A percentile compares a stretch with the other conserved stretches of the same genome.
Conservation (phyloP, 2,113 vertebrate species). For the Entosphenus tridentatus region DNA sequence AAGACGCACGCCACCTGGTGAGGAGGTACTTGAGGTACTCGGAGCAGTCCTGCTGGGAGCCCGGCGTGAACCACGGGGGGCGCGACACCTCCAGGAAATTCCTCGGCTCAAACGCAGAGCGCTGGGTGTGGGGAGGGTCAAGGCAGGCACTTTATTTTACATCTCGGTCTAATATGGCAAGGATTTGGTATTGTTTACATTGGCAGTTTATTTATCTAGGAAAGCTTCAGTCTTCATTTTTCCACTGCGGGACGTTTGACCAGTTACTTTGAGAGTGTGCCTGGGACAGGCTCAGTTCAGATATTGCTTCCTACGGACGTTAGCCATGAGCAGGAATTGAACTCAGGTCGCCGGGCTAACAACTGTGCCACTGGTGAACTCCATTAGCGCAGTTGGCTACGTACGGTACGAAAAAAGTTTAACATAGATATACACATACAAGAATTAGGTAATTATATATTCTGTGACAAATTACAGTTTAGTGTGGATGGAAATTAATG, state of each 20-base stretch:
- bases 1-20: constrained; percentile 41
- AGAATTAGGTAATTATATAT: too few relatives aligned
- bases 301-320: too few relatives aligned
- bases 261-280: background rate
- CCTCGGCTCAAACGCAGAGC: constrained; percentile 71
- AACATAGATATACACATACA: too few relatives aligned
- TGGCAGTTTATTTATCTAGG: background rate
- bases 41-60: constrained; percentile 90
- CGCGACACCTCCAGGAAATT: constrained; percentile 76
- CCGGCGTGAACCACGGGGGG: constrained; percentile 70
- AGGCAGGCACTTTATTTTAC: constrained; percentile 8
- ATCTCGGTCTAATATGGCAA: constrained; percentile 2
- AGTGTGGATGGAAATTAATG: too few relatives aligned
- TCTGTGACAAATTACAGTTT: too few relatives aligned
- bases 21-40: constrained; percentile 86
- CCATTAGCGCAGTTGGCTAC: too few relatives aligned
- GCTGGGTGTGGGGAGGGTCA: constrained; percentile 21
- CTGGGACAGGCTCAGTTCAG: background rate
- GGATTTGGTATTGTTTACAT: background rate
- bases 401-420: too few relatives aligned
- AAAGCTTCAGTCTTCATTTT: constrained; percentile 8
- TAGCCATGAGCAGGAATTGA: too few relatives aligned
- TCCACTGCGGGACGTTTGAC: constrained; percentile 7
- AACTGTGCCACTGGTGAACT: background rate
- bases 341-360: too few relatives aligned